Evolutionary conservation across 2,888 invertebrate species (phyloP).

Genomic region (Lepeophtheirus nordmannii): DNA sequence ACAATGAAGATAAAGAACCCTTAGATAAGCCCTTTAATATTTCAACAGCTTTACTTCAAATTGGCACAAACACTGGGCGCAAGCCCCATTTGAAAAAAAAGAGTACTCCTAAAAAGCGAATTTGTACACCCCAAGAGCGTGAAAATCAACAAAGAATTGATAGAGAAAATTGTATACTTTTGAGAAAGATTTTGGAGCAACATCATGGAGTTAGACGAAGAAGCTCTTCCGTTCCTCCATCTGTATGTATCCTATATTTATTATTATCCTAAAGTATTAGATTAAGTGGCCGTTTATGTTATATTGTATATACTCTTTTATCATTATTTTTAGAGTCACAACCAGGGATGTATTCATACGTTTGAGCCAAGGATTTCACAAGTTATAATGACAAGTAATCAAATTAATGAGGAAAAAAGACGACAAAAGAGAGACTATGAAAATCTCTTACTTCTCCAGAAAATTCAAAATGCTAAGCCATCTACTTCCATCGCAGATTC

Average conservation of each 20-base stretch:
- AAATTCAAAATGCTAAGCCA: slow-evolving; percentile 9
- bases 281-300: no score
- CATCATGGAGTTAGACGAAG: not conserved
- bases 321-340: not conserved
- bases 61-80: no score
- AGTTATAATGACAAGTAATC: slow-evolving; percentile 1
- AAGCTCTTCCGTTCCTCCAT: not conserved
- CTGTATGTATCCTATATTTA: not conserved
- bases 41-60: no score
- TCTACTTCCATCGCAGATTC: slow-evolving; percentile 1
- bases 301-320: no score
- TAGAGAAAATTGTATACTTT: slow-evolving; percentile 9
- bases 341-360: not conserved
- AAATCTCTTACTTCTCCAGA: slow-evolving; percentile 12
- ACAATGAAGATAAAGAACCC: no score
- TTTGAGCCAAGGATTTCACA: not conserved
- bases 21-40: no score
- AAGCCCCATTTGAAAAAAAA: no score
- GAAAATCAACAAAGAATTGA: slow-evolving; percentile 11
- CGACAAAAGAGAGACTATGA: slow-evolving; percentile 11
- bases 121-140: not conserved
- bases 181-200: slow-evolving; percentile 8
- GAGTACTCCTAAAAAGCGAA: not conserved
- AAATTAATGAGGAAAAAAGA: not conserved
- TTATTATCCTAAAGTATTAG: not conserved